A percentile compares a stretch with the other conserved stretches of the same genome.
These are phyloP conservation scores for Spheniscus mendiculus DNA, from an alignment of 2,113 vertebrate species.

Conservation along the genomic window DNA sequence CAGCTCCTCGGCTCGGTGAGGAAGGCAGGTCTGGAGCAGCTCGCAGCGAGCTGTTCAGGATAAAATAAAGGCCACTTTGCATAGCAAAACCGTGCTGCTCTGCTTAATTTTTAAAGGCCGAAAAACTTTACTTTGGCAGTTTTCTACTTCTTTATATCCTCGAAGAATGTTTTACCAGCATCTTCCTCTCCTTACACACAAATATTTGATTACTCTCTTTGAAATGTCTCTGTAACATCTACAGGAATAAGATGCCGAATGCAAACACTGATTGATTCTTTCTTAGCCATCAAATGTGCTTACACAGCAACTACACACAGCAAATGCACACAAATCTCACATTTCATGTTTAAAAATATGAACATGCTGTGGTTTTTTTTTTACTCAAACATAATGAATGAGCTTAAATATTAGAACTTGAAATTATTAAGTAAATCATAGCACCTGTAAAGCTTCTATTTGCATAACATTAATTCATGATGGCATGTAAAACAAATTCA, in stretches of 20 bases:
- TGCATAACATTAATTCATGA: constrained; percentile 83
- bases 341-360: constrained; percentile 67
- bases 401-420: constrained; percentile 80
- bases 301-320: constrained; percentile 44
- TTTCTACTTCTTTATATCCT: background rate
- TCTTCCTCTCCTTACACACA: background rate
- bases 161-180: background rate
- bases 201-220: constrained; percentile 65
- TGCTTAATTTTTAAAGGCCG: background rate
- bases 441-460: constrained; percentile 80
- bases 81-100: background rate
- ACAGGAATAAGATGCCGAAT: background rate
- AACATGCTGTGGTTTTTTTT: constrained; percentile 16
- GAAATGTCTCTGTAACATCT: constrained; percentile 57
- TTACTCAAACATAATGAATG: constrained; percentile 74
- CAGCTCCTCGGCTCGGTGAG: background rate
- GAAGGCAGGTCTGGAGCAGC: background rate
- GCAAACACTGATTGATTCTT: constrained; percentile 58
- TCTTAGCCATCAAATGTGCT: constrained; percentile 55
- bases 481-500: constrained; percentile 82
- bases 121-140: background rate
- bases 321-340: constrained; percentile 66
- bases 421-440: constrained; percentile 84
- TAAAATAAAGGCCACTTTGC: background rate
- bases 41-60: background rate